These are phyloP conservation scores for Dasyprocta punctata DNA, from an alignment of 2,113 vertebrate species.

Conservation along the genomic window DNA sequence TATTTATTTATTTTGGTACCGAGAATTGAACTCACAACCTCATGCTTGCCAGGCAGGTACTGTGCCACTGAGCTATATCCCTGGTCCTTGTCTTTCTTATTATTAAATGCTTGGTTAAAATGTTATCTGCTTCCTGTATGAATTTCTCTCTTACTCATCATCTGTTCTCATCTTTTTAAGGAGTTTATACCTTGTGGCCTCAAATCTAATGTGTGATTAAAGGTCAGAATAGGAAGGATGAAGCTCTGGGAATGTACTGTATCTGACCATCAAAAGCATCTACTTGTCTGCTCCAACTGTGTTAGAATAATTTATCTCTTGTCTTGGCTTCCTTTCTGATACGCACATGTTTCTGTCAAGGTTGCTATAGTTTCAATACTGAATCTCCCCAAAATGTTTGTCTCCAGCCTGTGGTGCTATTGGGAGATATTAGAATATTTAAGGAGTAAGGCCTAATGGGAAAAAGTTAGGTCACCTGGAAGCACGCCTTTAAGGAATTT, in stretches of 20 bases:
- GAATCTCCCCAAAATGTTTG: neutral
- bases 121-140: neutral
- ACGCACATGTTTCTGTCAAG: neutral
- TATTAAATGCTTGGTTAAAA: neutral
- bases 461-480: neutral
- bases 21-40: too few species aligned
- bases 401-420: neutral
- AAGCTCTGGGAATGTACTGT: neutral
- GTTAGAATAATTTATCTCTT: neutral
- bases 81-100: too few species aligned
- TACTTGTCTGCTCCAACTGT: neutral
- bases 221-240: neutral
- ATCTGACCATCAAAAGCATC: neutral
- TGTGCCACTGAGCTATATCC: too few species aligned
- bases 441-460: neutral
- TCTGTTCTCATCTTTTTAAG: neutral
- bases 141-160: neutral
- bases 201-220: neutral
- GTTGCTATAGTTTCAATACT: neutral
- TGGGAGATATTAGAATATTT: neutral
- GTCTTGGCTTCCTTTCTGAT: neutral
- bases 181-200: neutral
- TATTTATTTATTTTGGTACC: too few species aligned
- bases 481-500: neutral
- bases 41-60: too few species aligned